These are phyloP conservation scores for Coptotermes formosanus DNA, from an alignment of 1,140 invertebrate species.

Conservation along the genomic window DNA sequence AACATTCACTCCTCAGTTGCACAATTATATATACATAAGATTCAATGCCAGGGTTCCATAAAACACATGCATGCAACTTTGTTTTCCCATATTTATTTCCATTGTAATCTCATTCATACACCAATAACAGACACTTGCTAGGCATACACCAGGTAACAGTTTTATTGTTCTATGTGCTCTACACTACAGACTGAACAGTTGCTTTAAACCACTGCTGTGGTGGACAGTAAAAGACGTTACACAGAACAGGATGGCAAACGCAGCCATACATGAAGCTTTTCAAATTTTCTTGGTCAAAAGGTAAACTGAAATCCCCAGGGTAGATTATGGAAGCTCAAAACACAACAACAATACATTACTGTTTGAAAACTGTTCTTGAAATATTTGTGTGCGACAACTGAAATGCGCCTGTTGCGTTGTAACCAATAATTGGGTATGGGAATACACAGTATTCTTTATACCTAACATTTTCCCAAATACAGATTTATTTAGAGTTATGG, in stretches of 20 bases:
- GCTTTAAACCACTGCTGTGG: neutral
- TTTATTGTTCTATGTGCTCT: neutral
- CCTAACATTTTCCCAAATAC: neutral
- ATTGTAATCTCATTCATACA: slow-evolving; percentile 20
- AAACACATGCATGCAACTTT: no score
- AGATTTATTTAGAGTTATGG: neutral
- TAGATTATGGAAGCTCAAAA: neutral
- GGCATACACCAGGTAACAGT: slow-evolving; percentile 18
- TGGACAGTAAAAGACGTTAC: neutral
- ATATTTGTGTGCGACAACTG: neutral
- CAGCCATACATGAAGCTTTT: neutral
- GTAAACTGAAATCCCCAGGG: neutral
- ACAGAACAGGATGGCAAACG: neutral
- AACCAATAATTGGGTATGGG: neutral
- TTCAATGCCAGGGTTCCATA: no score
- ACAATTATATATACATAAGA: no score
- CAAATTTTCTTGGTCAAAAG: neutral
- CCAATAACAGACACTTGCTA: slow-evolving; percentile 13
- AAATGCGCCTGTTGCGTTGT: neutral
- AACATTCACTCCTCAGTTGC: no score
- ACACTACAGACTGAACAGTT: neutral
- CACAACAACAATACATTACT: neutral
- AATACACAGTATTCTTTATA: neutral
- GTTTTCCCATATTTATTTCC: slow-evolving; percentile 4
- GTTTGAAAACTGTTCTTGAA: neutral